Evolutionary conservation across 2,888 invertebrate genomes (phyloP), one percentile per base, ranked within the genome.

Genomic region (Alcis repandata): DNA sequence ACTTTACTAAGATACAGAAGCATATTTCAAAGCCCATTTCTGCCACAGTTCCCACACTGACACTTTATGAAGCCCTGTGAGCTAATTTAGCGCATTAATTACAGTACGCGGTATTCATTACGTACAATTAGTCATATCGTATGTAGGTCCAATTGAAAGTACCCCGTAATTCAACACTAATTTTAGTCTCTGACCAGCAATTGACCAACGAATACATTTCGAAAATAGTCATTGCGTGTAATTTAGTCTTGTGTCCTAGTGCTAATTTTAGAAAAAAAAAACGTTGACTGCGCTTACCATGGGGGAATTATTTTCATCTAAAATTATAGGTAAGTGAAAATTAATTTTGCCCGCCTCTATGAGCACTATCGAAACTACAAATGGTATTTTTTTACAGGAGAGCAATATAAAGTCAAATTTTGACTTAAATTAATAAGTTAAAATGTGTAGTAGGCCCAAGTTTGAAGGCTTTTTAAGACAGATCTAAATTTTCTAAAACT

Each of bases 51-150:
- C 38, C 13, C 36, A 15, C 56, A 56, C 41, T n/a, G 46, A 49
- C 17, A 38, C 38, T 45, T 52, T 48, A 20, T 56, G 13, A 61
- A 48, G 45, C 22, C 54, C 57, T 60, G 67, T 61, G 64, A 60
- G 43, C 62, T 63, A 73, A 19, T 72, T 71, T 75, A n/a, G 64
- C 53, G 40, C 73, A 38, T 19, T 69, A 71, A 58, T 49, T 68
- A 61, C 74, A 61, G 63, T 40, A 33, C 22, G 19, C 15, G 15
- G 27, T 59, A 53, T 59, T 59, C 27, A 58, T 63, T 67, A 58
- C 72, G 76, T 75, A 77, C 76, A 78, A 63, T 63, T 59, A 76
- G 69, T 65, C 46, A 46, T 67, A 69, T 66, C 66, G 59, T 59
- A 62, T 56, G 63, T 36, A 51, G 54, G 66, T 59, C 63, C 60